Conservation (phyloP, 2,113 vertebrate genomes). For the Coreoperca whiteheadi region DNA sequence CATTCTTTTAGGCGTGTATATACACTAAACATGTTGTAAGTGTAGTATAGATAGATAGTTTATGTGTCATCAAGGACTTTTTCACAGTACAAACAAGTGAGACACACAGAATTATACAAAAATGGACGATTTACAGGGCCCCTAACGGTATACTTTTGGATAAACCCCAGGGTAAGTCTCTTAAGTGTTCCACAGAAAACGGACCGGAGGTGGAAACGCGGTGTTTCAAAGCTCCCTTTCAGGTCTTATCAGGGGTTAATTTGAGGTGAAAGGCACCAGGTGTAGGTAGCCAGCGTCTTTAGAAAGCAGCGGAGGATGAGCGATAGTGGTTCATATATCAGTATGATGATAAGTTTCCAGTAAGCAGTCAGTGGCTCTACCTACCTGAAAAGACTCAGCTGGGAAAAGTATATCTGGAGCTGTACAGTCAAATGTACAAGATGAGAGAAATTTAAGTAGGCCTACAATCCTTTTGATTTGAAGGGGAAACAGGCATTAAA, state of each 20-base stretch:
- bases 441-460: neutral
- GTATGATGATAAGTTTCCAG: neutral
- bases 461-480: neutral
- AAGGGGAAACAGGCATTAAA: neutral
- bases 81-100: too few species aligned
- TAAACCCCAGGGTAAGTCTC: constrained; percentile 23
- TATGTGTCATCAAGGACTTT: too few species aligned
- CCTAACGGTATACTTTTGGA: neutral
- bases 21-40: constrained; percentile 10
- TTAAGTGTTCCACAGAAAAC: constrained; percentile 14
- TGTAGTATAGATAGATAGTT: neutral
- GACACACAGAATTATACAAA: too few species aligned
- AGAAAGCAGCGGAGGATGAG: constrained; percentile 14
- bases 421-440: neutral
- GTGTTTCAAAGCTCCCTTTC: constrained; percentile 30
- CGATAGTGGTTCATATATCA: constrained; percentile 16
- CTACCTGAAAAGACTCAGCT: neutral
- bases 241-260: constrained; percentile 38
- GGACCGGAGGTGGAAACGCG: constrained; percentile 20
- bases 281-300: constrained; percentile 1
- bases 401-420: neutral
- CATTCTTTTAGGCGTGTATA: neutral
- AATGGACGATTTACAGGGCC: too few species aligned
- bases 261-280: constrained; percentile 35
- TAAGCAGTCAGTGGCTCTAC: neutral